Evolutionary conservation across 2,888 invertebrate species (phyloP).

Genomic region (Eristalinus aeneus): DNA sequence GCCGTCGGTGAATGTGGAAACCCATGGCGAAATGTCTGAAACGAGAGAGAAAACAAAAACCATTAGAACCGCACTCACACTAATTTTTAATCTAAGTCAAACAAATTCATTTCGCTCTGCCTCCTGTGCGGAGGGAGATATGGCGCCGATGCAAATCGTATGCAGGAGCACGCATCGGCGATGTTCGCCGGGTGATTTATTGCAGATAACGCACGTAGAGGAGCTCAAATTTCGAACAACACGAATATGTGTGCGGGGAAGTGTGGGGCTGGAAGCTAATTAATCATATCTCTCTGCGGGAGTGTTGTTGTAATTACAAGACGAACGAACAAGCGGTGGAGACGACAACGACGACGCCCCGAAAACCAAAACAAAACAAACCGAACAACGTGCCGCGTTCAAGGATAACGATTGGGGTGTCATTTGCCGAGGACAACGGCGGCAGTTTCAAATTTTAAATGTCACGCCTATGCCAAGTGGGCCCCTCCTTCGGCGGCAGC

Average conservation of each 20-base stretch:
- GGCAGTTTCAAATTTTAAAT: background rate
- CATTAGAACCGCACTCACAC: background rate
- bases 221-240: background rate
- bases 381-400: background rate
- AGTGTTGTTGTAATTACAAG: conserved; percentile 24
- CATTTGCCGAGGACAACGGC: background rate
- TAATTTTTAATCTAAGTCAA: conserved; percentile 30
- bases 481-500: background rate
- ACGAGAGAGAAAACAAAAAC: conserved; percentile 79
- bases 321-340: background rate
- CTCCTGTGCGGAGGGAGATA: background rate
- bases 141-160: background rate
- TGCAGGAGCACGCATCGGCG: conserved; percentile 38
- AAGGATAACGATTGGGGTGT: conserved; percentile 17
- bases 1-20: conserved; percentile 99
- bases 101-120: background rate
- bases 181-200: conserved; percentile 18
- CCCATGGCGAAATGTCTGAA: conserved; percentile 97
- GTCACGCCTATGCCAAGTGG: background rate
- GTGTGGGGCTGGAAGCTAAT: conserved; percentile 20
- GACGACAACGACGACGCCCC: background rate
- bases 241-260: background rate
- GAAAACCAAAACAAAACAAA: background rate
- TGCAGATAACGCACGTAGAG: conserved; percentile 43
- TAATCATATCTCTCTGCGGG: conserved; percentile 41